phyloP scores from a whole-genome alignment of 1,140 invertebrate genomes.

The Rhagoletis pomonella region DNA sequence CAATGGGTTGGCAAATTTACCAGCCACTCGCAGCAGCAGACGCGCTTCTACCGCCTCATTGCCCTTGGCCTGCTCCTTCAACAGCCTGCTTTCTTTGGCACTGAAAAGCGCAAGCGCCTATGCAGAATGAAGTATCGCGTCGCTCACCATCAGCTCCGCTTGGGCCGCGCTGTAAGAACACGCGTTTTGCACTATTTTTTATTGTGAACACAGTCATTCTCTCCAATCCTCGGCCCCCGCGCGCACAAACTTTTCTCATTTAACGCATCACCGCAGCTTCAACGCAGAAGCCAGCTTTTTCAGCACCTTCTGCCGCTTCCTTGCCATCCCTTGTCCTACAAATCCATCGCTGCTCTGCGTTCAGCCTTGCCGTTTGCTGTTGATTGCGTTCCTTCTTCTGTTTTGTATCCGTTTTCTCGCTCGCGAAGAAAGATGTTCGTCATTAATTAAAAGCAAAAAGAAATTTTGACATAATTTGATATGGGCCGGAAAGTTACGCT shows the following conservation, averaged over 20 bases:
- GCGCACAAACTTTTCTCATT: constrained; percentile 6
- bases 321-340: neutral
- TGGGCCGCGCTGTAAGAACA: neutral
- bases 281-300: neutral
- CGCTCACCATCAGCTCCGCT: neutral
- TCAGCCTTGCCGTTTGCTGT: neutral
- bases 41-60: neutral
- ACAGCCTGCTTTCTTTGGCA: neutral
- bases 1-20: constrained; percentile 49
- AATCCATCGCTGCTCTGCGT: neutral
- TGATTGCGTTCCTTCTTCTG: neutral
- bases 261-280: constrained; percentile 19
- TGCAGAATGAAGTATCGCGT: neutral
- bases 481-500: constrained; percentile 52
- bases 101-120: neutral
- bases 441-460: constrained; percentile 55
- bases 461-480: constrained; percentile 56
- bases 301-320: neutral
- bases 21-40: neutral
- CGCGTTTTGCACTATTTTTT: neutral
- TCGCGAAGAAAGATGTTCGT: constrained; percentile 55
- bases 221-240: neutral
- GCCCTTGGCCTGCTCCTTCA: neutral
- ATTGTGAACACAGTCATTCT: neutral
- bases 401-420: neutral